phyloP scores from a whole-genome alignment of 2,113 vertebrate genomes.

The Hepsetus odoe region DNA sequence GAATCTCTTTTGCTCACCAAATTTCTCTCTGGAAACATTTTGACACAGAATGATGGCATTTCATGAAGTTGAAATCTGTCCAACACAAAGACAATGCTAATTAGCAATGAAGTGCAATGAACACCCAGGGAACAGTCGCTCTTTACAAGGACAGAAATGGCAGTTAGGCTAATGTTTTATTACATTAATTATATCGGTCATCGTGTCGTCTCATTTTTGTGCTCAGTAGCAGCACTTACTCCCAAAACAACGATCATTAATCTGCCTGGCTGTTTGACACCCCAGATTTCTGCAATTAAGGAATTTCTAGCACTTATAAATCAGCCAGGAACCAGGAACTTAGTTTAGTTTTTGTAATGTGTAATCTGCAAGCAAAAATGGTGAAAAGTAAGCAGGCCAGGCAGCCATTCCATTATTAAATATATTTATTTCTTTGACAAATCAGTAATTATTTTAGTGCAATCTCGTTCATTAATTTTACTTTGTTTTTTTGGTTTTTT shows the following conservation, averaged over 20 bases:
- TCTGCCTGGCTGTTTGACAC: background rate
- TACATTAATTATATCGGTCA: slow-evolving; percentile 34
- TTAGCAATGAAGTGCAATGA: slow-evolving; percentile 77
- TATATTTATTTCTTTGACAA: slow-evolving; percentile 18
- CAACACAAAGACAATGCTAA: slow-evolving; percentile 75
- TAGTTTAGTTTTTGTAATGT: slow-evolving; percentile 9
- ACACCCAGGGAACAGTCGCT: slow-evolving; percentile 63
- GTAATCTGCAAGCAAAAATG: background rate
- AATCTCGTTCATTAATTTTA: slow-evolving; percentile 57
- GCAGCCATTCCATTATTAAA: background rate
- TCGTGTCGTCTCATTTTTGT: slow-evolving; percentile 5
- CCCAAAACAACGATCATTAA: slow-evolving; percentile 2
- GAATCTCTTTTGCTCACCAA: slow-evolving; percentile 72
- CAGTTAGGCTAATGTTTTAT: slow-evolving; percentile 52
- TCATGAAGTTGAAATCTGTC: slow-evolving; percentile 73
- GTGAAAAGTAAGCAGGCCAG: background rate
- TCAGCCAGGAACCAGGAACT: slow-evolving; percentile 9
- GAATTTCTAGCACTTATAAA: slow-evolving; percentile 12
- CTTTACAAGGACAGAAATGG: slow-evolving; percentile 61
- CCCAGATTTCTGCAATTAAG: slow-evolving; percentile 22
- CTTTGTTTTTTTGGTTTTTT: slow-evolving; percentile 59
- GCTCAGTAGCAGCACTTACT: slow-evolving; percentile 2
- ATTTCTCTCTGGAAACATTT: slow-evolving; percentile 74
- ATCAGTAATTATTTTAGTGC: slow-evolving; percentile 19
- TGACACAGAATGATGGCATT: slow-evolving; percentile 77